Evolutionary conservation across 2,797 vertebrate species (phyloP).

Genomic region (Thripadectes ignobilis): DNA sequence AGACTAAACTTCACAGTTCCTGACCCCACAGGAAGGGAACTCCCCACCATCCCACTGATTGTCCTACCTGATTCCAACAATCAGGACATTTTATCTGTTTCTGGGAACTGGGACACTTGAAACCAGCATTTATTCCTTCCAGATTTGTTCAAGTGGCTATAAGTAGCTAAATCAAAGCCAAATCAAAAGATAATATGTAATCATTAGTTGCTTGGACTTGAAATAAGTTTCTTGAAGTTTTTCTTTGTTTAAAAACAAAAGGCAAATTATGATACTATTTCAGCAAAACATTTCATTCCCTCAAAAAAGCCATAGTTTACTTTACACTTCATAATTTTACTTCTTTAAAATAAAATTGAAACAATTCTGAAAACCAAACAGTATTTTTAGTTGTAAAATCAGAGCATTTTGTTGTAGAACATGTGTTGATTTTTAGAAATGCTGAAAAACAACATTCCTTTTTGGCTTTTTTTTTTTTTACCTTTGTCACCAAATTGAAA

Average conservation of each 20-base stretch:
- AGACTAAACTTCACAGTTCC: not conserved
- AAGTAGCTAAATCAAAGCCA: not conserved
- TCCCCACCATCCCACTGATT: not conserved
- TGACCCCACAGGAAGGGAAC: not conserved
- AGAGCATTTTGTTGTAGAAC: not conserved
- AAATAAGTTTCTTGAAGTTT: not conserved
- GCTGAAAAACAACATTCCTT: not conserved
- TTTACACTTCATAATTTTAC: not conserved
- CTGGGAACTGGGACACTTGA: not conserved
- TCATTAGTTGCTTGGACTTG: not conserved
- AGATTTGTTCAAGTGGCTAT: not conserved
- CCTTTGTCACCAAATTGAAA: not conserved
- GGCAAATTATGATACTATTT: not conserved
- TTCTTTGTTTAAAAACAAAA: not conserved
- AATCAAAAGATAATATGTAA: not conserved
- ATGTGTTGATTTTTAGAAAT: not conserved
- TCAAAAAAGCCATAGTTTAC: not conserved
- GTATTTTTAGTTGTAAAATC: not conserved
- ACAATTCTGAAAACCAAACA: not conserved
- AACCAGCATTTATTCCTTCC: not conserved
- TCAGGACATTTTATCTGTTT: not conserved
- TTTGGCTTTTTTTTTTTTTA: not conserved
- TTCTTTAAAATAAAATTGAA: not conserved
- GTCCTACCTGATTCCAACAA: not conserved
- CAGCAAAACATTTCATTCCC: not conserved